phyloP scores from a whole-genome alignment of 2,797 vertebrate genomes.

The Catamblyrhynchus diadema region DNA sequence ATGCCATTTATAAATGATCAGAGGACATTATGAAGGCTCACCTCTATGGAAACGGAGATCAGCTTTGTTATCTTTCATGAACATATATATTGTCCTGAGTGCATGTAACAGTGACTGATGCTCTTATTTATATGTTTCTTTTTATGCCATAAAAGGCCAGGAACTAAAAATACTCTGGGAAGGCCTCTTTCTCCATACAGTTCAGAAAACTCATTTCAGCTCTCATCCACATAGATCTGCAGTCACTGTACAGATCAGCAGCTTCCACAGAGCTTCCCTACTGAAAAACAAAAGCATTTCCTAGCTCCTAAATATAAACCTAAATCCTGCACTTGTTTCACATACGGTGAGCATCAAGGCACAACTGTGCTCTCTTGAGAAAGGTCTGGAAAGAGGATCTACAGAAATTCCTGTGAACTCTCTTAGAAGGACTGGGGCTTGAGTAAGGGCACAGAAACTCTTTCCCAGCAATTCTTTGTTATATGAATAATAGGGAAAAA shows the following conservation, averaged over 20 bases:
- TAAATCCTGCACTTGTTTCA: neutral
- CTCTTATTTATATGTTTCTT: neutral
- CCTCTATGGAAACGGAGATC: neutral
- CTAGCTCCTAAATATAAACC: neutral
- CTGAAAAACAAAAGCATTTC: neutral
- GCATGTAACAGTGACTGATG: neutral
- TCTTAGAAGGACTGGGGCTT: neutral
- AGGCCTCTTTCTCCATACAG: neutral
- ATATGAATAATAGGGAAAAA: rapidly evolving
- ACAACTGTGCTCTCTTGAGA: neutral
- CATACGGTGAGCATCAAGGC: neutral
- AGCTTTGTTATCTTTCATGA: constrained; percentile 11
- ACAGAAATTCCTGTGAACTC: neutral
- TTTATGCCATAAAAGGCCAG: neutral
- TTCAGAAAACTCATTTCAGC: neutral
- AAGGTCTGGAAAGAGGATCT: neutral
- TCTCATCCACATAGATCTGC: neutral
- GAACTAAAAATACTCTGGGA: neutral
- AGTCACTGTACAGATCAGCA: neutral
- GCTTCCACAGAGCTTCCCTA: neutral
- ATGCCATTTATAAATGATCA: neutral
- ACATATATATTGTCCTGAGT: neutral
- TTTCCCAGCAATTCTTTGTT: neutral
- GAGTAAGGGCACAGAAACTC: neutral
- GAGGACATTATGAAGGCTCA: neutral